phyloP scores from a whole-genome alignment of 2,888 invertebrate species.

The Troglohyphantes excavatus region DNA sequence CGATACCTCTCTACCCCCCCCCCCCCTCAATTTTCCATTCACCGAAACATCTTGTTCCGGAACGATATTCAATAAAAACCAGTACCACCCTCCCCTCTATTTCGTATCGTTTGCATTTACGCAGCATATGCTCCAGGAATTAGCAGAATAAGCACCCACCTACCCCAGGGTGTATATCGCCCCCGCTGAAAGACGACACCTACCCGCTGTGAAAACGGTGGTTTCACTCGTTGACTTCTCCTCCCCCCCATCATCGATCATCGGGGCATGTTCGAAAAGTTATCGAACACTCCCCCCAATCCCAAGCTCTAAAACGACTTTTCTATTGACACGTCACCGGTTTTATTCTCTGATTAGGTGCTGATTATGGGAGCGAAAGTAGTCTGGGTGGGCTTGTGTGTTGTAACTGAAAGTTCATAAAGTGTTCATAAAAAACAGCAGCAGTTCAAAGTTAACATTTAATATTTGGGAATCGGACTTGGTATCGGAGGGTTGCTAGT shows the following conservation, averaged over 20 bases:
- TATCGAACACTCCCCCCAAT: constrained; percentile 1
- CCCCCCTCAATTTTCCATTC: constrained; percentile 22
- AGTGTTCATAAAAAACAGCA: too few species aligned
- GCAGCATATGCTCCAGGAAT: constrained; percentile 70
- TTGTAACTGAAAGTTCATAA: too few species aligned
- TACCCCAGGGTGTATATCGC: background rate
- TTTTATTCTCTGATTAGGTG: background rate
- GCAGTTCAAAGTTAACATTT: too few species aligned
- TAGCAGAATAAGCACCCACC: constrained; percentile 30
- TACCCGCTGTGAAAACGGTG: constrained; percentile 78
- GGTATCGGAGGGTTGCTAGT: too few species aligned
- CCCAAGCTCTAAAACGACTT: background rate
- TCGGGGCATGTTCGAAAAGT: constrained; percentile 37
- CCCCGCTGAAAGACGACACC: constrained; percentile 59
- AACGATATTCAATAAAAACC: constrained; percentile 20
- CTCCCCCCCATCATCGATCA: constrained; percentile 45
- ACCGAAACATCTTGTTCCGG: constrained; percentile 59
- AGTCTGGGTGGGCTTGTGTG: background rate
- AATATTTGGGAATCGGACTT: too few species aligned
- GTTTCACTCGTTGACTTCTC: constrained; percentile 70
- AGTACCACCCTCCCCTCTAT: background rate
- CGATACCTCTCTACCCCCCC: background rate
- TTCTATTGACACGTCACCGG: background rate
- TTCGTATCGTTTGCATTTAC: constrained; percentile 29
- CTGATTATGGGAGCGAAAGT: background rate